These are phyloP conservation scores for Eulemur albifrons DNA, from an alignment of 2,797 vertebrate species.

Conservation along the genomic window DNA sequence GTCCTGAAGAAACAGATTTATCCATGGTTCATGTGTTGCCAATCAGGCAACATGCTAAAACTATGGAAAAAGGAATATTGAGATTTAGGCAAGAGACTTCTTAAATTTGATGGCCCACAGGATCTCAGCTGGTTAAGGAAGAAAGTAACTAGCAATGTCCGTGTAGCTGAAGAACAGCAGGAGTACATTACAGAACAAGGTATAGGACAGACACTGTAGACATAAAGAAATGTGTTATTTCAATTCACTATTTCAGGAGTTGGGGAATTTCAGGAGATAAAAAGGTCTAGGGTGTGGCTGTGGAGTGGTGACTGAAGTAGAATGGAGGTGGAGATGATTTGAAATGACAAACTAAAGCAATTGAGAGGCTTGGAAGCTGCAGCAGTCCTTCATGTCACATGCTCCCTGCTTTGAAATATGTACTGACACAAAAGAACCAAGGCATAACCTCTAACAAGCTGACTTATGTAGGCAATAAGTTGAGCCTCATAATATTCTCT, in stretches of 20 bases:
- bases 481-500: neutral
- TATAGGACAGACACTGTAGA: neutral
- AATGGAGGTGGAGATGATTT: neutral
- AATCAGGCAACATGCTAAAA: neutral
- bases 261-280: neutral
- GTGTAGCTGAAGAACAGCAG: neutral
- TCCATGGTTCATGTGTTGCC: neutral
- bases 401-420: neutral
- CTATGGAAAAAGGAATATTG: neutral
- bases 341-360: neutral
- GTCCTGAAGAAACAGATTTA: neutral
- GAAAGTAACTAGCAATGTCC: neutral
- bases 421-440: neutral
- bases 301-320: neutral
- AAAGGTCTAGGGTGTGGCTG: neutral
- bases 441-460: neutral
- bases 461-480: neutral
- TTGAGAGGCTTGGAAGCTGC: neutral
- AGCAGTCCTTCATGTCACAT: neutral
- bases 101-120: neutral
- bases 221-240: slow-evolving; percentile 10
- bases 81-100: neutral
- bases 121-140: neutral
- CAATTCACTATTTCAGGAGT: neutral
- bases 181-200: neutral